A percentile compares a stretch with the other conserved stretches of the same genome.
phyloP scores from a whole-genome alignment of 30 jellyfish, hydroid and myxozoan genomes.

The Turritopsis dohrnii region DNA sequence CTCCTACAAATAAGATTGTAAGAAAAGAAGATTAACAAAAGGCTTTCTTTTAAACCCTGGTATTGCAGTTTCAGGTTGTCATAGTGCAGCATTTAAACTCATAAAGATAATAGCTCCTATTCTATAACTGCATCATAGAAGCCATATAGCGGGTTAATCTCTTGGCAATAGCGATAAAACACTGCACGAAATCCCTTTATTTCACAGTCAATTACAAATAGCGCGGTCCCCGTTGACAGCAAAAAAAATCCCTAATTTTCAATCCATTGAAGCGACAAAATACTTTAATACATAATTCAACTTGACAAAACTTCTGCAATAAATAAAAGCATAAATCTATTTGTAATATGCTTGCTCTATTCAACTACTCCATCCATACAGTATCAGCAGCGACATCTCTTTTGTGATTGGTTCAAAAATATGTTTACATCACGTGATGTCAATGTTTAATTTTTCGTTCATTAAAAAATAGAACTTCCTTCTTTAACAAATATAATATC shows the following conservation, averaged over 20 bases:
- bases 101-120: not conserved
- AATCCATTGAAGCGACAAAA: no score
- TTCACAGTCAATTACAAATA: no score
- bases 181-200: not conserved
- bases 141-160: not conserved
- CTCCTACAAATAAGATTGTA: not conserved
- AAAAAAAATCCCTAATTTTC: no score
- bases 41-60: not conserved
- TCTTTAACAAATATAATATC: not conserved
- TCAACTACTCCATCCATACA: no score
- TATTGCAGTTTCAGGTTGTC: not conserved
- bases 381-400: not conserved
- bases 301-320: no score
- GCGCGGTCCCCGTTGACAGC: not conserved
- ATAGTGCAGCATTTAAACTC: not conserved
- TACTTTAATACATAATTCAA: no score
- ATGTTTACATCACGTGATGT: not conserved
- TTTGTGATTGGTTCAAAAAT: not conserved
- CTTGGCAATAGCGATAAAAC: not conserved
- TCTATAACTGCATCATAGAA: not conserved
- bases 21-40: not conserved
- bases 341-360: no score
- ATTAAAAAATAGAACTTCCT: not conserved
- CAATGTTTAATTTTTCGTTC: not conserved
- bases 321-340: no score